These are phyloP conservation scores for Ictidomys tridecemlineatus DNA, from an alignment of 2,113 vertebrate genomes.

Conservation along the genomic window DNA sequence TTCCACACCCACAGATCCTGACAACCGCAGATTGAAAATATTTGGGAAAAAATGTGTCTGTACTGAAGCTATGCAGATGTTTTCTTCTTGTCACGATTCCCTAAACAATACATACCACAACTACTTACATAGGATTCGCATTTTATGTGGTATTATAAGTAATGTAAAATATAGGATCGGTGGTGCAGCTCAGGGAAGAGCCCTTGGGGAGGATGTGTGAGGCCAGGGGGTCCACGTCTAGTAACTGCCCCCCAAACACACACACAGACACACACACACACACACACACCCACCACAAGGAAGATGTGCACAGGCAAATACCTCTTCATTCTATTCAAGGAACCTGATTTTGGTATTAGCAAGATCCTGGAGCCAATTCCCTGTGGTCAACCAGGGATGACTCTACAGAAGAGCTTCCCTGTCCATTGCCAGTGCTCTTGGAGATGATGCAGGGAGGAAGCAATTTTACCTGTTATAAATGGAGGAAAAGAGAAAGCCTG, in stretches of 20 bases:
- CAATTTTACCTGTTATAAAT: not conserved
- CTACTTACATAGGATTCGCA: not conserved
- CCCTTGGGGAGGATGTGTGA: not conserved
- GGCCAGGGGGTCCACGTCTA: too few relatives aligned
- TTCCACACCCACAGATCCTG: not conserved
- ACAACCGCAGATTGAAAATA: not conserved
- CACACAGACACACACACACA: too few relatives aligned
- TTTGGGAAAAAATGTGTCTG: not conserved
- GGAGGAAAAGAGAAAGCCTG: not conserved
- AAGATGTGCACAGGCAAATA: not conserved
- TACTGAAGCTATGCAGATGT: not conserved
- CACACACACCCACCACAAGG: too few relatives aligned
- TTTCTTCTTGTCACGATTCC: not conserved
- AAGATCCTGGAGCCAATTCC: not conserved
- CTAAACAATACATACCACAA: not conserved
- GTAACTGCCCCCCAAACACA: not conserved
- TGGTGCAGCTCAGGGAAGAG: fast-evolving
- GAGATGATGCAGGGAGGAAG: not conserved
- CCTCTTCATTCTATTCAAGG: not conserved
- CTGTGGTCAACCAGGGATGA: not conserved
- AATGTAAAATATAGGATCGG: too few relatives aligned
- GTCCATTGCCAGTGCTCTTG: not conserved
- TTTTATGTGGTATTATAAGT: not conserved
- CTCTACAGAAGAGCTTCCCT: fast-evolving
- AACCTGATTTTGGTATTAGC: not conserved